phyloP scores from a whole-genome alignment of 2,113 vertebrate species.

The Lates calcarifer region DNA sequence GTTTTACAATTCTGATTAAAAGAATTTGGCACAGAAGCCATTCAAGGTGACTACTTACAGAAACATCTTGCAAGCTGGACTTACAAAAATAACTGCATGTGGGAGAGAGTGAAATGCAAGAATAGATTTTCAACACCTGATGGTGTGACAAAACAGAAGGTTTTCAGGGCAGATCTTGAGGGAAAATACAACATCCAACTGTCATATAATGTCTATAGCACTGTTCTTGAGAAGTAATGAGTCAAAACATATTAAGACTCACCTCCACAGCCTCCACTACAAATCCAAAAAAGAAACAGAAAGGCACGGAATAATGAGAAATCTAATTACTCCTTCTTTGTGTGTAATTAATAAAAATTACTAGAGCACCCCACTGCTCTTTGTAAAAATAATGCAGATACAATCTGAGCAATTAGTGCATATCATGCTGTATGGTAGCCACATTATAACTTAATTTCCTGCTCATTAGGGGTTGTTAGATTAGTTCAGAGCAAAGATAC shows the following conservation, averaged over 20 bases:
- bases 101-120: constrained; percentile 2
- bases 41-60: constrained; percentile 3
- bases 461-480: constrained; percentile 80
- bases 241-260: constrained; percentile 74
- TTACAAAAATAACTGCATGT: neutral
- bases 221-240: constrained; percentile 63
- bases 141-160: neutral
- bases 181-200: neutral
- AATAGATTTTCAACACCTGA: constrained; percentile 3
- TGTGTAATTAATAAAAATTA: constrained; percentile 89
- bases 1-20: neutral
- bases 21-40: neutral
- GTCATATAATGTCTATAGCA: constrained; percentile 51
- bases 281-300: constrained; percentile 39
- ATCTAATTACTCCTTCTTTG: constrained; percentile 86
- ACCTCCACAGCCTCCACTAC: neutral
- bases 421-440: constrained; percentile 81
- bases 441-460: constrained; percentile 85
- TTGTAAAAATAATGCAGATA: constrained; percentile 82
- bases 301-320: constrained; percentile 83
- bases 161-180: neutral
- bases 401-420: constrained; percentile 87
- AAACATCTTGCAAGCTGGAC: neutral
- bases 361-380: constrained; percentile 82
- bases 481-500: constrained; percentile 53